Percentiles rank a stretch among this genome's conserved stretches.
Conservation (phyloP, 2,888 invertebrate species). For the Saturnia pavonia region DNA sequence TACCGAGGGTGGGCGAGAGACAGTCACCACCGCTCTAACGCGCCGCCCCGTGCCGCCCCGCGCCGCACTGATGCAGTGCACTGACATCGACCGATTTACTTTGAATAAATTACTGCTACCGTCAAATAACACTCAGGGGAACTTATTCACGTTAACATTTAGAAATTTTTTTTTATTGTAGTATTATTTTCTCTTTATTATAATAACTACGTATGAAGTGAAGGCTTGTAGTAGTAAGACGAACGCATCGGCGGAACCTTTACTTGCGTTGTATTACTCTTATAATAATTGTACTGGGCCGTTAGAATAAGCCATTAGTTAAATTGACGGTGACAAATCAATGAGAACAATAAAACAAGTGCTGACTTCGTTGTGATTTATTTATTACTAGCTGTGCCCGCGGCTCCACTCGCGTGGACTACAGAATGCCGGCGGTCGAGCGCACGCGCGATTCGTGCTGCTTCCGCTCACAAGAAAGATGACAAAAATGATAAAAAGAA, state of each 20-base stretch:
- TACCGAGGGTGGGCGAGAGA: conserved; percentile 10
- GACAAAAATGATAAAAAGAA: no score
- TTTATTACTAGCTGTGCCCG: no score
- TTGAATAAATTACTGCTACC: conserved; percentile 21
- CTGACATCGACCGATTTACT: conserved; percentile 21
- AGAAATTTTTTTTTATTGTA: neutral
- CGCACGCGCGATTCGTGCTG: no score
- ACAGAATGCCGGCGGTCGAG: no score
- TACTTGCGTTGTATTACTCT: neutral
- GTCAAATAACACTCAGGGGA: conserved; percentile 14
- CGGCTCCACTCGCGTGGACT: no score
- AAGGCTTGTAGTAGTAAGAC: neutral
- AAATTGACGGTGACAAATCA: neutral
- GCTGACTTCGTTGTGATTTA: neutral
- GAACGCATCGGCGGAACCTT: neutral
- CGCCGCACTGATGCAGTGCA: neutral
- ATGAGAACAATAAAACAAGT: neutral
- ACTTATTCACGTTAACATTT: neutral
- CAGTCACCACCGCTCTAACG: neutral
- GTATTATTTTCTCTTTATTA: no score
- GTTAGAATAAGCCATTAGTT: neutral
- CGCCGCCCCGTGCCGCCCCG: neutral
- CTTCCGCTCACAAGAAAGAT: no score
- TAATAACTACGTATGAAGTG: neutral
- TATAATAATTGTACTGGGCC: neutral